Evolutionary conservation across 2,888 invertebrate genomes (phyloP), one percentile per base, ranked within the genome.

Genomic region (Mythimna pallens): DNA sequence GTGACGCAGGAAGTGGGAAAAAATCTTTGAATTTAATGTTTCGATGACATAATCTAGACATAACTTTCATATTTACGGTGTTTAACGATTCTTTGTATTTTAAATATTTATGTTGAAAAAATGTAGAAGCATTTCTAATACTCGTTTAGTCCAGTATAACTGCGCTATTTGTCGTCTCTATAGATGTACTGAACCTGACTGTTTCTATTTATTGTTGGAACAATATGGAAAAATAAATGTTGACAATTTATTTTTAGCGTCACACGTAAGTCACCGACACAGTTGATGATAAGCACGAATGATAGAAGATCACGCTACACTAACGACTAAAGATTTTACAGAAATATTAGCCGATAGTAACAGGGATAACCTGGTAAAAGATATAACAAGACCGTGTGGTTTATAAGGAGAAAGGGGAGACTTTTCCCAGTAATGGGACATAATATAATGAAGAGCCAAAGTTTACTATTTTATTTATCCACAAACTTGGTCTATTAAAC

Each of bases 201-300:
- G 22, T 67, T 36, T 36, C 22, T 14, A 36, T 66, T 70, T 70
- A 25, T 47, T n/a, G 10, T n/a, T 36, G 30, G 20, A 34, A 36
- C 14, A 57, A 47, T 57, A 17, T 25, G 22, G 20, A 20, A 22
- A 34, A 22, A 5, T 43, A 34, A 61, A 61, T 43, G 30, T 34
- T 25, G 7, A n/a, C n/a, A n/a, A 40, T 1, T 40, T 9, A 40
- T 40, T 12, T 43, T 43, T 12, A 43, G 3, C 14, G 14, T 43
- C 4, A 43, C 47, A 50, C 17, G 5, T 20, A 1, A 5, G 17
- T 47, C 47, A 50, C 17, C 12, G 12, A 43, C 8, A 10, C 54
- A 34, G 12, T 20, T 43, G 34, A 54, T 22, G 34, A 8, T 14
- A 70, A 43, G 9, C 50, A 5, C 10, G 59, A 68, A 4, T 17